Conservation (phyloP, 2,113 vertebrate genomes). For the Syrmaticus mikado region DNA sequence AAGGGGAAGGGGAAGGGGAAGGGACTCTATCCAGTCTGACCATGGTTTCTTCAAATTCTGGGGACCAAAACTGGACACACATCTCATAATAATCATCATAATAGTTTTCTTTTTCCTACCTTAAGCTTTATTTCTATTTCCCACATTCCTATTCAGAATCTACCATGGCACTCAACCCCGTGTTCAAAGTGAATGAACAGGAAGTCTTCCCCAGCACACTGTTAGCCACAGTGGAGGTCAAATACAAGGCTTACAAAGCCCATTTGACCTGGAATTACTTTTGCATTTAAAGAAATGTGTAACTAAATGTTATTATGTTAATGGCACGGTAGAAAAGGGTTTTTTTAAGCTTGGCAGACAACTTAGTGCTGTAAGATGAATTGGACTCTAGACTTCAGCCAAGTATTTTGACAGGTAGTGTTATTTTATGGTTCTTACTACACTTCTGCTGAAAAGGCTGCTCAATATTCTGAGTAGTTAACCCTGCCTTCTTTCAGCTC, state of each 20-base stretch:
- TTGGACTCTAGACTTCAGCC: neutral
- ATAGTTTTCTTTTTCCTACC: neutral
- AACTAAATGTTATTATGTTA: neutral
- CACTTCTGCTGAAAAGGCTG: slow-evolving; percentile 64
- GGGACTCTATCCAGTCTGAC: neutral
- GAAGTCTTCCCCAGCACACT: fast-evolving
- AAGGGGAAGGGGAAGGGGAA: too few species aligned
- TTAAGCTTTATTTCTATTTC: neutral
- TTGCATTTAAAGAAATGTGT: neutral
- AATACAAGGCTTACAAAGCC: neutral
- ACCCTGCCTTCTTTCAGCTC: slow-evolving; percentile 56
- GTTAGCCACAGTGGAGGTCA: neutral
- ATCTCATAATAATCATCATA: neutral
- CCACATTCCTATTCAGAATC: neutral
- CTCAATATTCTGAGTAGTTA: slow-evolving; percentile 69
- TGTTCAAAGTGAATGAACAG: neutral
- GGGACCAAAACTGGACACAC: neutral
- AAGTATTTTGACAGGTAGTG: neutral
- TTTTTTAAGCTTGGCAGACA: neutral
- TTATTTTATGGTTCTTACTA: slow-evolving; percentile 52
- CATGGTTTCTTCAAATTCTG: neutral
- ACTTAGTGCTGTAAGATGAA: neutral
- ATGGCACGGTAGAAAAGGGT: neutral
- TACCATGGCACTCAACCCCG: neutral
- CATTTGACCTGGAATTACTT: neutral